Conservation (phyloP, 2,113 vertebrate genomes). For the Trogon surrucura region DNA sequence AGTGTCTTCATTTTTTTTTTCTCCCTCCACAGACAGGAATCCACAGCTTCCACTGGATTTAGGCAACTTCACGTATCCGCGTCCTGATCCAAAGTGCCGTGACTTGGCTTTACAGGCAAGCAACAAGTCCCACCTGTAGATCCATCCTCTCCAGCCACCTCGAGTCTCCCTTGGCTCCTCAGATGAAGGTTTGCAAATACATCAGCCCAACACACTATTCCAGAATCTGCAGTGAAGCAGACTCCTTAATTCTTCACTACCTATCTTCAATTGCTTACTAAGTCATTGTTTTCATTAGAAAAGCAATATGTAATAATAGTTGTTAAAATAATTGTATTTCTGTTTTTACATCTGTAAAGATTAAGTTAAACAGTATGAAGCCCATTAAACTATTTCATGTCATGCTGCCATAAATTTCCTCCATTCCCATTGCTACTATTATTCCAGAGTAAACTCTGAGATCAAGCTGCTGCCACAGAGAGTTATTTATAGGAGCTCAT, state of each 20-base stretch:
- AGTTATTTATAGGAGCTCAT: conserved; percentile 83
- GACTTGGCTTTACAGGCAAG: background rate
- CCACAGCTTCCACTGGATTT: background rate
- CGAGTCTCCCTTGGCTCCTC: background rate
- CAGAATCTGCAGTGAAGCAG: background rate
- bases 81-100: rapidly evolving
- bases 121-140: background rate
- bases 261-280: conserved; percentile 10
- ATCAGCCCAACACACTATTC: background rate
- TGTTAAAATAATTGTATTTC: conserved; percentile 78
- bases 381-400: conserved; percentile 74
- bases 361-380: conserved; percentile 78
- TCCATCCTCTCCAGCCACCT: background rate
- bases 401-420: conserved; percentile 69
- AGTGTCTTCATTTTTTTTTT: background rate
- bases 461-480: conserved; percentile 71
- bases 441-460: conserved; percentile 72
- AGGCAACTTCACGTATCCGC: background rate
- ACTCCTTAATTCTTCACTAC: background rate
- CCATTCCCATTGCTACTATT: conserved; percentile 72
- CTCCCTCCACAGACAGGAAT: background rate
- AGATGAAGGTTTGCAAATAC: background rate
- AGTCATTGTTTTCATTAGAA: conserved; percentile 57
- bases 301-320: conserved; percentile 75
- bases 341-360: conserved; percentile 83